A percentile compares a stretch with the other conserved stretches of the same genome.
These are phyloP conservation scores for Cossypha heuglini DNA, from an alignment of 2,797 vertebrate species.

Conservation along the genomic window DNA sequence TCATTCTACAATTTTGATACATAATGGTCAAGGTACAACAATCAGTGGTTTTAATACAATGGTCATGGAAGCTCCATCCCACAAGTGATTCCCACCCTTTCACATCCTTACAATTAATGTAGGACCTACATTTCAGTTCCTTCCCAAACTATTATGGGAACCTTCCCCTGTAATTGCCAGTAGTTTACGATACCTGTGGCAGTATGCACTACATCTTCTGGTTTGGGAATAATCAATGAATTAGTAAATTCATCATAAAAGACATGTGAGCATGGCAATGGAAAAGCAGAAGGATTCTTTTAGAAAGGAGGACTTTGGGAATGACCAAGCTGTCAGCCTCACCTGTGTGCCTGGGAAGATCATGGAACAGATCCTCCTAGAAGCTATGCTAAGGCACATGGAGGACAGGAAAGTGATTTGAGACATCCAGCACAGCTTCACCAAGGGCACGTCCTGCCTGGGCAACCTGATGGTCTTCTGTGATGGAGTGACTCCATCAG, in stretches of 20 bases:
- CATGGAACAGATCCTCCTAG: background rate
- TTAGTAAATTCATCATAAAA: background rate
- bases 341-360: background rate
- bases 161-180: background rate
- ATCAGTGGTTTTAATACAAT: background rate
- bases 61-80: background rate
- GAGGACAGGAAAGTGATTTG: background rate
- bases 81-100: background rate
- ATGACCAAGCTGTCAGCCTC: background rate
- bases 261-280: background rate
- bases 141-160: background rate
- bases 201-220: background rate
- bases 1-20: background rate
- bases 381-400: background rate
- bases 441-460: background rate
- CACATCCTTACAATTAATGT: background rate
- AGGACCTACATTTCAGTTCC: background rate
- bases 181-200: background rate
- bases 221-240: background rate
- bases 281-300: background rate
- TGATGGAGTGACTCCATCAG: background rate
- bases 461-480: background rate
- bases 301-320: background rate
- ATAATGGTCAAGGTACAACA: background rate
- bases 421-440: accelerated